phyloP scores from a whole-genome alignment of 2,888 invertebrate genomes.

The Trichogramma evanescens region DNA sequence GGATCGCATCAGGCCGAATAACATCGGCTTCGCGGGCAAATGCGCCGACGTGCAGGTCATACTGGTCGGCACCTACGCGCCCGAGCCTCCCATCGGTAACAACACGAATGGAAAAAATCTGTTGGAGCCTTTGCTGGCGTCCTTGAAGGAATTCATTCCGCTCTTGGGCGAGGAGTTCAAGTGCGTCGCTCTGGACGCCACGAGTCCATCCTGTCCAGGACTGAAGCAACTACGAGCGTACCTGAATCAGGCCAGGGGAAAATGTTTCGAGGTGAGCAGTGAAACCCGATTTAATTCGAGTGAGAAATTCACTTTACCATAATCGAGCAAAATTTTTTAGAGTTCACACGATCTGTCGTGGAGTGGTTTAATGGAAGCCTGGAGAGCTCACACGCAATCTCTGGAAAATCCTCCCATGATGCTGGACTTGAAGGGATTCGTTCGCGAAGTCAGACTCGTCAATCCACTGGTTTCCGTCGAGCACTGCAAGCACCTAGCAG shows the following conservation, averaged over 20 bases:
- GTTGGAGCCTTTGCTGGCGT: constrained; percentile 39
- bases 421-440: constrained; percentile 38
- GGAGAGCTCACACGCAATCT: constrained; percentile 38
- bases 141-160: constrained; percentile 40
- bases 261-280: constrained; percentile 42
- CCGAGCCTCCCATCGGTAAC: constrained; percentile 37
- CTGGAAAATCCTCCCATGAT: constrained; percentile 42
- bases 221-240: constrained; percentile 42
- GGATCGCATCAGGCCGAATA: constrained; percentile 57
- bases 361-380: constrained; percentile 43
- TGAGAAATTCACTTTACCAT: background rate
- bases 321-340: constrained; percentile 2
- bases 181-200: constrained; percentile 43
- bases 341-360: constrained; percentile 26
- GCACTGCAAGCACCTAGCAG: constrained; percentile 40
- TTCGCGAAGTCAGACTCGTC: constrained; percentile 40
- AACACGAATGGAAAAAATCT: constrained; percentile 38
- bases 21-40: constrained; percentile 48
- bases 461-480: constrained; percentile 43
- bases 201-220: constrained; percentile 45
- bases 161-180: constrained; percentile 42
- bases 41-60: constrained; percentile 41
- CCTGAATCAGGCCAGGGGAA: constrained; percentile 38
- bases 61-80: constrained; percentile 44
- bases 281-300: no score